Conservation (phyloP, 1,140 invertebrate genomes). For the Aphis craccivora region DNA sequence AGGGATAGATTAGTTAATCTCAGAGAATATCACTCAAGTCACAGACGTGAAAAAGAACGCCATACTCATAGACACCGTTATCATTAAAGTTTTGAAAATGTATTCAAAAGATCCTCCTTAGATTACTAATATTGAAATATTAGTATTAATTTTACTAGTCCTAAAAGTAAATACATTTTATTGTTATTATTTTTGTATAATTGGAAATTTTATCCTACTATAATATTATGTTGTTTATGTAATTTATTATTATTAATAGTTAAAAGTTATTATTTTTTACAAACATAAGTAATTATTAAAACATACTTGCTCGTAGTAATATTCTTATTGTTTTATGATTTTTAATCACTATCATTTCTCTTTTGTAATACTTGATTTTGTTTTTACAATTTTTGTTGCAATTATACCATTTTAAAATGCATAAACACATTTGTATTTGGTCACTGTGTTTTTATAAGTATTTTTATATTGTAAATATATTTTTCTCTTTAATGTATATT, state of each 20-base stretch:
- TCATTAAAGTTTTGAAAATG: not conserved
- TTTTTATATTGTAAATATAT: not conserved
- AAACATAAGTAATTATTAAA: not conserved
- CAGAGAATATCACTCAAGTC: slow-evolving; percentile 6
- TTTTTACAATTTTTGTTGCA: not conserved
- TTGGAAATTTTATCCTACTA: slow-evolving; percentile 11
- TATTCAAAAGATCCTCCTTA: slow-evolving; percentile 23
- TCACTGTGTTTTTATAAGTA: not conserved
- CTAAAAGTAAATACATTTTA: not conserved
- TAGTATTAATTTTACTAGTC: slow-evolving; percentile 46
- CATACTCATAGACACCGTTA: slow-evolving; percentile 39
- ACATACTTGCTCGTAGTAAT: not conserved
- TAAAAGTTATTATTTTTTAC: not conserved
- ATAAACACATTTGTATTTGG: not conserved
- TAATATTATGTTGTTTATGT: slow-evolving; percentile 18
- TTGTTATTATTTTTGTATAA: not conserved
- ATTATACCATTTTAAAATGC: not conserved
- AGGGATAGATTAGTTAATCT: slow-evolving; percentile 37
- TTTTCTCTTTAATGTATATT: not conserved
- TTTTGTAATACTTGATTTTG: slow-evolving; percentile 6
- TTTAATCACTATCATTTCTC: not conserved
- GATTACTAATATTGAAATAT: slow-evolving; percentile 41
- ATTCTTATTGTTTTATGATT: slow-evolving; percentile 15
- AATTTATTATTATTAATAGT: slow-evolving; percentile 15
- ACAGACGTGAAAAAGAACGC: slow-evolving; percentile 42